phyloP scores from a whole-genome alignment of 1,140 invertebrate genomes.

The Drosophila repleta region DNA sequence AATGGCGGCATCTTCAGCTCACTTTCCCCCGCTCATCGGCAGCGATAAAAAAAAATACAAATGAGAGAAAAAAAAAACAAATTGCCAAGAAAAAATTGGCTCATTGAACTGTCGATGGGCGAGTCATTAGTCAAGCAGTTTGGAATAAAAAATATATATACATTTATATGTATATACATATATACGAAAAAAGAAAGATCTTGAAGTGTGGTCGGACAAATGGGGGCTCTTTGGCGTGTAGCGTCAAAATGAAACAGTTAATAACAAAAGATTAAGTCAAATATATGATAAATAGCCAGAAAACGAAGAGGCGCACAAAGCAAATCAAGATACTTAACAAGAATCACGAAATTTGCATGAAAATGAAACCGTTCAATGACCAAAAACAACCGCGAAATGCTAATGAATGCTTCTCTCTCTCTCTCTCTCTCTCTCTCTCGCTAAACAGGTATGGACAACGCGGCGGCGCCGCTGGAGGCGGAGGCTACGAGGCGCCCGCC shows the following conservation, averaged over 20 bases:
- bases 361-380: conserved; percentile 44
- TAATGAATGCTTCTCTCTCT: conserved; percentile 12
- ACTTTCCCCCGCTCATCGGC: conserved; percentile 62
- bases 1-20: conserved; percentile 50
- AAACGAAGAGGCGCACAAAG: conserved; percentile 35
- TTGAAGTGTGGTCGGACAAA: conserved; percentile 35
- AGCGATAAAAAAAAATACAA: conserved; percentile 23
- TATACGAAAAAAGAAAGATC: conserved; percentile 28
- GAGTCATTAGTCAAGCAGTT: conserved; percentile 71
- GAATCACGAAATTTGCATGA: conserved; percentile 60
- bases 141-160: not conserved
- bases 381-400: conserved; percentile 30
- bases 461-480: conserved; percentile 64
- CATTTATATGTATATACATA: too few relatives aligned
- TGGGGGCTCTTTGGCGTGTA: conserved; percentile 45
- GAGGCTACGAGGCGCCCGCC: conserved; percentile 89
- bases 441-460: conserved; percentile 72
- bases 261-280: conserved; percentile 63
- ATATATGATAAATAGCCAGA: conserved; percentile 67
- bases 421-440: not conserved
- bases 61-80: conserved; percentile 1
- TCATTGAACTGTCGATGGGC: conserved; percentile 77
- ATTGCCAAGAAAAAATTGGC: conserved; percentile 60
- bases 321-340: conserved; percentile 12
- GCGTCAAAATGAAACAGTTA: conserved; percentile 50